phyloP scores from a whole-genome alignment of 2,797 vertebrate species.

The Malurus splendens region DNA sequence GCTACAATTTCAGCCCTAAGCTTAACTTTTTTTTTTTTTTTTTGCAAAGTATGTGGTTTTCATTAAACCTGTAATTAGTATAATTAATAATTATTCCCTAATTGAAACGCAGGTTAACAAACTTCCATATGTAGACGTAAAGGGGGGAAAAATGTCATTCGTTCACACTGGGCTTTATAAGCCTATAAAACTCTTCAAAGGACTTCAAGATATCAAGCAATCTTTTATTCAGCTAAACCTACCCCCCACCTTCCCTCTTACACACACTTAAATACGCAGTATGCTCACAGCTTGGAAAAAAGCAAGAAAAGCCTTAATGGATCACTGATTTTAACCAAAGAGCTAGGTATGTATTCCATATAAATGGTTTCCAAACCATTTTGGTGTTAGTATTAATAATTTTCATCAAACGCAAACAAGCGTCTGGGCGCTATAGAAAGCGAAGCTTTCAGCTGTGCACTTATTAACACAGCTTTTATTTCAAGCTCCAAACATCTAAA shows the following conservation, averaged over 20 bases:
- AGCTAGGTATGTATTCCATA: conserved; percentile 66
- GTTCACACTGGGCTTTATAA: conserved; percentile 76
- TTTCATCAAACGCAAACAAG: conserved; percentile 71
- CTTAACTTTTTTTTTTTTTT: conserved; percentile 47
- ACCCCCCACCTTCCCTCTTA: conserved; percentile 76
- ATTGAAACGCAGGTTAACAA: conserved; percentile 76
- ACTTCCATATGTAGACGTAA: conserved; percentile 71
- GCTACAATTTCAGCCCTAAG: conserved; percentile 48
- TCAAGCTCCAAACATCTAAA: conserved; percentile 65
- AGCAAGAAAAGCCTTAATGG: conserved; percentile 74
- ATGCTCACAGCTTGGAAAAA: conserved; percentile 76
- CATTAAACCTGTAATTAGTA: conserved; percentile 69
- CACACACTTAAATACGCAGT: conserved; percentile 79
- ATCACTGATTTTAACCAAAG: conserved; percentile 78
- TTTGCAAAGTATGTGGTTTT: conserved; percentile 50
- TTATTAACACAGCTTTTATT: conserved; percentile 73
- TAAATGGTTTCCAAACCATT: conserved; percentile 72
- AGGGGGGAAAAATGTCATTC: conserved; percentile 65
- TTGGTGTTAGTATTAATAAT: conserved; percentile 76
- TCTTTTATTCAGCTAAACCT: conserved; percentile 81
- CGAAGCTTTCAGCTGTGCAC: conserved; percentile 48
- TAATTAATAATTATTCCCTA: conserved; percentile 78
- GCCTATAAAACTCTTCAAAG: conserved; percentile 85
- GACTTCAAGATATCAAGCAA: conserved; percentile 78
- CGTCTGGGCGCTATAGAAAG: conserved; percentile 40